Percentiles rank a stretch among this genome's conserved stretches.
phyloP scores from a whole-genome alignment of 2,113 vertebrate species.

The Oenanthe oenanthe region DNA sequence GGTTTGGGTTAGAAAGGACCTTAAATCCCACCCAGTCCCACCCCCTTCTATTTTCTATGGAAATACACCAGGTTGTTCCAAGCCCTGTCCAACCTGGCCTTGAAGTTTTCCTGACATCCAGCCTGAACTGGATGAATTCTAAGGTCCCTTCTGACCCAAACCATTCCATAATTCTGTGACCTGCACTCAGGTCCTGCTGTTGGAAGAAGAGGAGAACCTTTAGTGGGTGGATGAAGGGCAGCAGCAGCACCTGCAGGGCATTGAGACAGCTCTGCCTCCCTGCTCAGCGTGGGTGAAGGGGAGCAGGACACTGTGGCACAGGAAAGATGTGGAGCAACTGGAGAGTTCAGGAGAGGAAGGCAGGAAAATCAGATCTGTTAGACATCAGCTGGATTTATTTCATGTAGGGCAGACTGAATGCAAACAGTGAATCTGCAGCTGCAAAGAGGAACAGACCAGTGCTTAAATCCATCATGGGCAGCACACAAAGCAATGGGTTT shows the following conservation, averaged over 20 bases:
- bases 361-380: not conserved
- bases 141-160: not conserved
- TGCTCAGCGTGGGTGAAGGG: not conserved
- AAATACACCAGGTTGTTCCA: not conserved
- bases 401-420: not conserved
- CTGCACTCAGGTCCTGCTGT: not conserved
- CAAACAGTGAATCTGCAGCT: not conserved
- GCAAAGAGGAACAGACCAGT: not conserved
- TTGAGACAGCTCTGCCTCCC: not conserved
- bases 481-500: not conserved
- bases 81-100: not conserved
- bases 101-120: not conserved
- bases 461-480: not conserved
- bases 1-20: not conserved
- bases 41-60: too few species aligned
- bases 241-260: not conserved
- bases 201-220: not conserved
- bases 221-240: not conserved
- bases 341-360: not conserved
- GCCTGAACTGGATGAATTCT: not conserved
- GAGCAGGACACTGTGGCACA: not conserved
- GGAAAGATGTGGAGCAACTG: not conserved
- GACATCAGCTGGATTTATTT: not conserved
- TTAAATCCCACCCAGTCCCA: too few species aligned
- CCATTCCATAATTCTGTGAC: not conserved